Evolutionary conservation across 2,113 vertebrate species (phyloP).

Genomic region (Entomyzon cyanotis): DNA sequence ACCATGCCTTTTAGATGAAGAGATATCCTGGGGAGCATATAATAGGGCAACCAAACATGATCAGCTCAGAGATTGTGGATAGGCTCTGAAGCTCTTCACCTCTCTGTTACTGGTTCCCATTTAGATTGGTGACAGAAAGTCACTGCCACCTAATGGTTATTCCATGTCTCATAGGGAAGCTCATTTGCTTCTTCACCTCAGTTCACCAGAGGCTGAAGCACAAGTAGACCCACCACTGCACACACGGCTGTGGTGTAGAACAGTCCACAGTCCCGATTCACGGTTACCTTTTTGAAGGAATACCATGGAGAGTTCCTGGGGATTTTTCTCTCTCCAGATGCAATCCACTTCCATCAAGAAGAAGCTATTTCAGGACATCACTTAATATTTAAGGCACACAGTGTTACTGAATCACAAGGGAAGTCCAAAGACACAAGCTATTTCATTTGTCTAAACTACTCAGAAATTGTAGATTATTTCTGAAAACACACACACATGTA

Average conservation of each 20-base stretch:
- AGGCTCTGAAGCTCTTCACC: neutral
- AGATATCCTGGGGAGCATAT: neutral
- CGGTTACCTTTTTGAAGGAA: neutral
- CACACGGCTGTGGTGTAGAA: neutral
- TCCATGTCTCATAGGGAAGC: neutral
- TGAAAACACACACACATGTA: neutral
- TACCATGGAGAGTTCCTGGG: neutral
- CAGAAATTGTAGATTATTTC: neutral
- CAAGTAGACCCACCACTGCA: neutral
- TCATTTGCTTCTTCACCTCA: neutral
- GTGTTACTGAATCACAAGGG: neutral
- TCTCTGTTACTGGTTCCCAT: neutral
- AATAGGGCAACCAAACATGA: neutral
- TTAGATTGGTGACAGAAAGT: constrained; percentile 11
- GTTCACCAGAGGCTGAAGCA: neutral
- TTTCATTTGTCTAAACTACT: neutral
- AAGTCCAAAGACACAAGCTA: neutral
- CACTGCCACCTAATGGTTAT: constrained; percentile 35
- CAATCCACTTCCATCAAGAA: neutral
- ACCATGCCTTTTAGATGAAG: constrained; percentile 6
- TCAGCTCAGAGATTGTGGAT: neutral
- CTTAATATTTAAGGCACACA: neutral
- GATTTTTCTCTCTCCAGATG: neutral
- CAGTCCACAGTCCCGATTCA: neutral
- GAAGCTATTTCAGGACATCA: neutral